Conservation (phyloP, 1,140 invertebrate species). For the Lordiphosa clarofinis region DNA sequence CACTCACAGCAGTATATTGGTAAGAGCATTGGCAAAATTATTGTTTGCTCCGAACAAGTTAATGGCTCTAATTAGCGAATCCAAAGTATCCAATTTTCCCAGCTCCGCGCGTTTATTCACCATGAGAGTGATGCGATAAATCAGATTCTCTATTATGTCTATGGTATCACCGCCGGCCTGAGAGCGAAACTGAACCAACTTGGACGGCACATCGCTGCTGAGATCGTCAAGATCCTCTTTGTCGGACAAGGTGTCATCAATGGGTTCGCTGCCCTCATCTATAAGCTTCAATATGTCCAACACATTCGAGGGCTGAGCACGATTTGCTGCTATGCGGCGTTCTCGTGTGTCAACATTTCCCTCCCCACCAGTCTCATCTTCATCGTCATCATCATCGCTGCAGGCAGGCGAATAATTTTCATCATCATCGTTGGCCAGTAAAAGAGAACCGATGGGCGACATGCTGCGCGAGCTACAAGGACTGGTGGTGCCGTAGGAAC, state of each 20-base stretch:
- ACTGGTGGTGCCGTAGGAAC: slow-evolving; percentile 65
- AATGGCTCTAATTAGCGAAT: slow-evolving; percentile 66
- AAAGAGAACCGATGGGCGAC: slow-evolving; percentile 60
- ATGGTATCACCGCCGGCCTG: slow-evolving; percentile 59
- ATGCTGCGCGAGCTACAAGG: slow-evolving; percentile 76
- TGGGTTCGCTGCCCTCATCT: slow-evolving; percentile 61
- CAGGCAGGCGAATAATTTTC: slow-evolving; percentile 79
- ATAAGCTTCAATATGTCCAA: slow-evolving; percentile 68
- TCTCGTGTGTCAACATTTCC: slow-evolving; percentile 45
- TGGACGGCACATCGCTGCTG: slow-evolving; percentile 66
- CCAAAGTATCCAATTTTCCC: slow-evolving; percentile 69
- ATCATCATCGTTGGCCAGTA: slow-evolving; percentile 57
- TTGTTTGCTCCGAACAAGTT: slow-evolving; percentile 71
- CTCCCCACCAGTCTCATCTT: slow-evolving; percentile 54
- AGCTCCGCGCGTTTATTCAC: slow-evolving; percentile 66
- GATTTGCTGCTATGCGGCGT: slow-evolving; percentile 39
- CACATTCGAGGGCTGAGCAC: slow-evolving; percentile 53
- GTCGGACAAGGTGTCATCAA: slow-evolving; percentile 70
- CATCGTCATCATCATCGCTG: slow-evolving; percentile 71
- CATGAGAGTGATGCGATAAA: slow-evolving; percentile 71
- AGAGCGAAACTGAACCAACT: slow-evolving; percentile 41
- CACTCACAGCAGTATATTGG: slow-evolving; percentile 76
- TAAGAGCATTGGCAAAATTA: slow-evolving; percentile 67
- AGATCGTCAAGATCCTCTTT: slow-evolving; percentile 69
- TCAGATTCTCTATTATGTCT: slow-evolving; percentile 71